Percentiles rank a stretch among this genome's conserved stretches.
Evolutionary conservation across 2,888 invertebrate species (phyloP).

Genomic region (Aelia acuminata): DNA sequence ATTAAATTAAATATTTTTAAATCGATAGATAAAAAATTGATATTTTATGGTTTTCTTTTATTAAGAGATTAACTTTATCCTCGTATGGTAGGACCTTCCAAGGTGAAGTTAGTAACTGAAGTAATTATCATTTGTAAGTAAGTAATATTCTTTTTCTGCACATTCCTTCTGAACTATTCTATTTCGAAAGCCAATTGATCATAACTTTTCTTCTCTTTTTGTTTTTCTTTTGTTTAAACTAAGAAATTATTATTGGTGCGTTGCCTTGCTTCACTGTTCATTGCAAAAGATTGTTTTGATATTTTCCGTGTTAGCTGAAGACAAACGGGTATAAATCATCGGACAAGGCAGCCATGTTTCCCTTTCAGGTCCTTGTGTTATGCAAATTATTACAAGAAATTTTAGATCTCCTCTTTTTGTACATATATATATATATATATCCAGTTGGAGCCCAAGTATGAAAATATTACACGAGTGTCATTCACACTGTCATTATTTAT

Average conservation of each 20-base stretch:
- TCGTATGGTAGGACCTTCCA: not conserved
- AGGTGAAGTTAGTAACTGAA: not conserved
- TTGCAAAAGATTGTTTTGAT: not conserved
- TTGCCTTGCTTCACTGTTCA: not conserved
- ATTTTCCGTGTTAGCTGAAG: constrained; percentile 10
- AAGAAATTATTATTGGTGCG: not conserved
- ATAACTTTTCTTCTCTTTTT: not conserved
- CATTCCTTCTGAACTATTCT: not conserved
- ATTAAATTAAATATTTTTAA: too few species aligned
- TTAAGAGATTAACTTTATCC: not conserved
- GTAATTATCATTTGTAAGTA: not conserved
- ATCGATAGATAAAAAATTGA: too few species aligned
- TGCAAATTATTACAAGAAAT: not conserved
- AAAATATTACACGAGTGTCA: not conserved
- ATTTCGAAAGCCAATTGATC: not conserved
- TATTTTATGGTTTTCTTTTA: too few species aligned
- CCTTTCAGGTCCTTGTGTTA: constrained; percentile 14
- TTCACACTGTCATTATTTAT: constrained; percentile 1
- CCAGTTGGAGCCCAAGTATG: not conserved
- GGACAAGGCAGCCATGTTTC: not conserved
- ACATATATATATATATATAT: too few species aligned
- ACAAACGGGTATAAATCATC: constrained; percentile 4
- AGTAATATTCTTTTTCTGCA: not conserved
- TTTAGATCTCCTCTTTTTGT: not conserved
- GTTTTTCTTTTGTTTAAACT: too few species aligned